A percentile compares a stretch with the other conserved stretches of the same genome.
These are phyloP conservation scores for Diploscapter pachys DNA, from an alignment of 1,140 invertebrate genomes.

Conservation along the genomic window DNA sequence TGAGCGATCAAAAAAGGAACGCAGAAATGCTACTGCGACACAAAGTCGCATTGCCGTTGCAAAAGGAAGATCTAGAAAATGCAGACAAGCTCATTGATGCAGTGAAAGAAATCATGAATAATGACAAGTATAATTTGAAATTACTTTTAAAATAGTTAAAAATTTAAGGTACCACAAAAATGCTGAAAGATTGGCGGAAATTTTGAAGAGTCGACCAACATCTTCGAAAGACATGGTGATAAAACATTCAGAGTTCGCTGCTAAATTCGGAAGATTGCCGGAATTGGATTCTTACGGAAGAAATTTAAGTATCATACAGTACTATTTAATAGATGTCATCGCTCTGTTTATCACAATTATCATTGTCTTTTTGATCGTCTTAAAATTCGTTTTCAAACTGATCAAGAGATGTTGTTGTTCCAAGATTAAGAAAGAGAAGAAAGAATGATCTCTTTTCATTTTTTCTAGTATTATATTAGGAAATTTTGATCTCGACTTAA, in stretches of 20 bases:
- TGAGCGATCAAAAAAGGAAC: no score
- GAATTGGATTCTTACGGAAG: conserved; percentile 15
- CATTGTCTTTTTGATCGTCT: neutral
- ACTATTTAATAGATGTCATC: conserved; percentile 5
- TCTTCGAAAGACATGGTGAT: conserved; percentile 4
- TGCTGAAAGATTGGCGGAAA: conserved; percentile 8
- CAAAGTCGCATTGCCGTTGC: no score
- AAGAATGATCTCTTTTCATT: neutral
- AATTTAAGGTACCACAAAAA: conserved; percentile 4
- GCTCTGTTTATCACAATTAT: neutral
- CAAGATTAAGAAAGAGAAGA: neutral
- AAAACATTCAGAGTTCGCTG: conserved; percentile 11
- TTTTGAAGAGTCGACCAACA: conserved; percentile 4
- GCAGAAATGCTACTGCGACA: no score
- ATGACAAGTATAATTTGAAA: no score
- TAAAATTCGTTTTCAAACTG: neutral
- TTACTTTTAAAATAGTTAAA: neutral
- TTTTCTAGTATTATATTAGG: no score
- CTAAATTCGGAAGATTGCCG: conserved; percentile 8
- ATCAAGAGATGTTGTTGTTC: no score
- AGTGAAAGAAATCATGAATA: no score
- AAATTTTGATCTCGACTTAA: no score
- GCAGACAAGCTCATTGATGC: no score
- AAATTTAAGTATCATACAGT: conserved; percentile 7
- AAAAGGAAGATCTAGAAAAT: no score